Evolutionary conservation across 2,888 invertebrate species (phyloP), one percentile per base, ranked within the genome.

Genomic region (Sarcophaga subvicina): DNA sequence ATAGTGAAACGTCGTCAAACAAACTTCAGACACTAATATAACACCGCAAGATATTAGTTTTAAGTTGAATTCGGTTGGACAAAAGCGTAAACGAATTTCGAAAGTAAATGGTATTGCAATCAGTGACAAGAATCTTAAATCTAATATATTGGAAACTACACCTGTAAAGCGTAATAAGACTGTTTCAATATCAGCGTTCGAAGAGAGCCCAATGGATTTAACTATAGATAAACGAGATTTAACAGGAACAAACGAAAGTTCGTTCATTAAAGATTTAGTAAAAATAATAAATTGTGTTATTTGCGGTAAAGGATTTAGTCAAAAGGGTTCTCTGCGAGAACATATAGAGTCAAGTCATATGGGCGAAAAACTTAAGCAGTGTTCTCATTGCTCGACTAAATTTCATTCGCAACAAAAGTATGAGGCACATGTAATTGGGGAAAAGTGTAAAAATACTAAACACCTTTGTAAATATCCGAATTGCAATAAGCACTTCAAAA

Each of bases 371-470:
- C 73, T 86, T 66, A 83, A 87, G 14, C 73, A 88, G 27, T 89
- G 89, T 22, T 83, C 86, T 2, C 82, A 89, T 67, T 89, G 89
- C 59, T 88, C 75, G 1, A 79, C 69, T 3, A 83, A 86, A 64
- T 89, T 88, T 67, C 88, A 86, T 11, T 86, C 87, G 1, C 54
- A 63, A 12, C 83, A 88, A 54, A 89, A 89, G 45, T 89, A 85
- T 17, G 88, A 89, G 5, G 76, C 83, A 2, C 89, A 89, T 11
- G 69, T 88, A 6, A 82, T 88, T n/a, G 84, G 78, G 17, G 85
- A 89, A 76, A 88, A 85, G 25, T 88, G 88, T 60, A 85, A 80
- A 63, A 78, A 60, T 12, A 66, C 77, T 3, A 70, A 78, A 4
- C 75, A 84, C 27, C 62, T 70, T 12, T 88, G 88, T 64, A 83